Evolutionary conservation across 2,797 vertebrate genomes (phyloP).

Genomic region (Nasua narica): DNA sequence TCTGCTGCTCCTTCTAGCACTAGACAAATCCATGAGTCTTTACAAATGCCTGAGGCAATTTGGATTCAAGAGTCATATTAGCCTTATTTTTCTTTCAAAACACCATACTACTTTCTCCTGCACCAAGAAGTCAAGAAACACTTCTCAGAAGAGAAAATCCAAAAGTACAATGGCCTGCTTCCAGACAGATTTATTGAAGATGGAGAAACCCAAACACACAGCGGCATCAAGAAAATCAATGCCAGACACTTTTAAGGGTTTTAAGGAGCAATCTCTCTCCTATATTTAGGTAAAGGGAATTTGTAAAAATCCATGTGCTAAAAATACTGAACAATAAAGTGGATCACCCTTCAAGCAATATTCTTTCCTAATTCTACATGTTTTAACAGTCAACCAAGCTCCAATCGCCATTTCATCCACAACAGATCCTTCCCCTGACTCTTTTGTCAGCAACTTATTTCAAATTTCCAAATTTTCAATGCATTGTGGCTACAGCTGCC

Average conservation of each 20-base stretch:
- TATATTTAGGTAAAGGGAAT: not conserved
- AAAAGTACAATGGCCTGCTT: not conserved
- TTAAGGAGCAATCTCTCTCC: not conserved
- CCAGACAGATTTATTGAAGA: constrained; percentile 48
- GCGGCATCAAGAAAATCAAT: constrained; percentile 54
- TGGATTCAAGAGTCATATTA: constrained; percentile 26
- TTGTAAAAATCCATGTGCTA: not conserved
- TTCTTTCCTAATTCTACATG: constrained; percentile 23
- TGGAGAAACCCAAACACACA: constrained; percentile 30
- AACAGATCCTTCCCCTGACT: constrained; percentile 24
- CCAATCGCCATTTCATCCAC: constrained; percentile 44
- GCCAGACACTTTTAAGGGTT: not conserved
- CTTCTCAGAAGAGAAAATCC: constrained; percentile 54
- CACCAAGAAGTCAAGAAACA: constrained; percentile 8
- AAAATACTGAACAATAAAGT: not conserved
- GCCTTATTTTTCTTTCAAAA: not conserved
- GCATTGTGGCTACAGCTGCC: not conserved
- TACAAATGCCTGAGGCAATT: not conserved
- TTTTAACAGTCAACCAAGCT: constrained; percentile 42
- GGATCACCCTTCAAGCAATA: not conserved
- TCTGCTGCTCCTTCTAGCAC: not conserved
- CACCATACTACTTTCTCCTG: not conserved
- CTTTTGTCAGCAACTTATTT: constrained; percentile 67
- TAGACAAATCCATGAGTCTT: not conserved
- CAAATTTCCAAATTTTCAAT: constrained; percentile 63